Percentiles rank a stretch among this genome's conserved stretches.
These are phyloP conservation scores for Mimas tiliae DNA, from an alignment of 2,888 invertebrate species.

Conservation along the genomic window DNA sequence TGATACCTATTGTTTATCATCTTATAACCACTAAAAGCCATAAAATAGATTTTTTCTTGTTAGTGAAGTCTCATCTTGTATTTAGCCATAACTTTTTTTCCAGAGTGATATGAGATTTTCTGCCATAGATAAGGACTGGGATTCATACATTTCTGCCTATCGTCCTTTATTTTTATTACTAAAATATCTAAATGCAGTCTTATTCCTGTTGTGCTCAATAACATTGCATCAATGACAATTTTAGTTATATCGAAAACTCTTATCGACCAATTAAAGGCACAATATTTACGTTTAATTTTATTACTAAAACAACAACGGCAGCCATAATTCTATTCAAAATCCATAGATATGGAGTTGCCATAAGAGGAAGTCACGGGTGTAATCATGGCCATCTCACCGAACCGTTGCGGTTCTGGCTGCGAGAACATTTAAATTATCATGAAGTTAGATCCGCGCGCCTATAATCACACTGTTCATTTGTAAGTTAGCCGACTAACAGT, in stretches of 20 bases:
- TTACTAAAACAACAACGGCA: conserved; percentile 32
- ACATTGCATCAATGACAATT: neutral
- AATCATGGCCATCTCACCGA: conserved; percentile 71
- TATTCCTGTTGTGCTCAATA: no score
- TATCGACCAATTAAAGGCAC: neutral
- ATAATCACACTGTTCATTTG: conserved; percentile 83
- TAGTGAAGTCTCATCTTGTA: no score
- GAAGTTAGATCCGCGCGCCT: conserved; percentile 77
- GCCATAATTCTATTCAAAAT: conserved; percentile 77
- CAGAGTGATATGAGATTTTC: no score
- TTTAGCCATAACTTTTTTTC: no score
- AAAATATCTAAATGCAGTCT: no score
- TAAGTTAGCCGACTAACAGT: conserved; percentile 78
- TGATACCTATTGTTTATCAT: no score
- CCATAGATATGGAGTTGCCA: conserved; percentile 69
- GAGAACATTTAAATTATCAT: conserved; percentile 83
- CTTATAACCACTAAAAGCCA: no score
- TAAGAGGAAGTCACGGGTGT: conserved; percentile 76
- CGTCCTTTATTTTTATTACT: no score
- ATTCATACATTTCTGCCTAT: no score
- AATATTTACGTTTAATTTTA: conserved; percentile 10
- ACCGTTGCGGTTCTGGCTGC: conserved; percentile 64
- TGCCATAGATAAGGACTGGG: no score
- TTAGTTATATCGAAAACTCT: neutral
- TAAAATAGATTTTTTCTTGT: no score